These are phyloP conservation scores for Syrrhaptes paradoxus DNA, from an alignment of 2,113 vertebrate species.

Conservation along the genomic window DNA sequence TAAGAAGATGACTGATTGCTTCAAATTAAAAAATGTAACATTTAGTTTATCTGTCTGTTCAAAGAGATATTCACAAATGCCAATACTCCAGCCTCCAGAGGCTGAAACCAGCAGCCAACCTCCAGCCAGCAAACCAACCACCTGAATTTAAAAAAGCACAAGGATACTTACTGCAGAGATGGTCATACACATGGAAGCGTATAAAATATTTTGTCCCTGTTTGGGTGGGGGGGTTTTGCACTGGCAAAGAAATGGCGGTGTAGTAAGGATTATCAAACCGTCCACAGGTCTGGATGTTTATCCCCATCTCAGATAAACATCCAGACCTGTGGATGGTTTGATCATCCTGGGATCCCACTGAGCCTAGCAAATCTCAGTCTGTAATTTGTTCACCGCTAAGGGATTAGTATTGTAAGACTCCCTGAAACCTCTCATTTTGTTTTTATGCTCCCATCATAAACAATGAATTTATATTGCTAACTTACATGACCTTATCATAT, in stretches of 20 bases:
- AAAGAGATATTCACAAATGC: background rate
- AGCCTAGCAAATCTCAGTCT: background rate
- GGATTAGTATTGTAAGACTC: background rate
- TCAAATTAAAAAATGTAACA: background rate
- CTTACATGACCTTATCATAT: background rate
- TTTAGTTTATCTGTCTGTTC: background rate
- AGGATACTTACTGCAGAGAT: background rate
- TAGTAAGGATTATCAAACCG: background rate
- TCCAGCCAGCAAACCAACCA: background rate
- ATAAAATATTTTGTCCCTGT: background rate
- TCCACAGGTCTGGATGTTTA: background rate
- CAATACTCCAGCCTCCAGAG: background rate
- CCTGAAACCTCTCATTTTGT: background rate
- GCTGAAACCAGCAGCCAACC: background rate
- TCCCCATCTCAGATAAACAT: background rate
- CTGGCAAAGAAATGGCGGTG: background rate
- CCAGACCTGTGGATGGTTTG: background rate
- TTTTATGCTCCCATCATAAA: background rate
- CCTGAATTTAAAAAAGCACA: background rate
- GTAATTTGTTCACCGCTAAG: background rate
- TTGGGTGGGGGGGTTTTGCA: accelerated
- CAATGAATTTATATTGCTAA: background rate
- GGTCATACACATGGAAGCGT: background rate
- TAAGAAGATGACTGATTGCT: background rate
- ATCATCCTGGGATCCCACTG: background rate